Evolutionary conservation across 2,113 vertebrate genomes (phyloP).

Genomic region (Eulemur rufifrons): DNA sequence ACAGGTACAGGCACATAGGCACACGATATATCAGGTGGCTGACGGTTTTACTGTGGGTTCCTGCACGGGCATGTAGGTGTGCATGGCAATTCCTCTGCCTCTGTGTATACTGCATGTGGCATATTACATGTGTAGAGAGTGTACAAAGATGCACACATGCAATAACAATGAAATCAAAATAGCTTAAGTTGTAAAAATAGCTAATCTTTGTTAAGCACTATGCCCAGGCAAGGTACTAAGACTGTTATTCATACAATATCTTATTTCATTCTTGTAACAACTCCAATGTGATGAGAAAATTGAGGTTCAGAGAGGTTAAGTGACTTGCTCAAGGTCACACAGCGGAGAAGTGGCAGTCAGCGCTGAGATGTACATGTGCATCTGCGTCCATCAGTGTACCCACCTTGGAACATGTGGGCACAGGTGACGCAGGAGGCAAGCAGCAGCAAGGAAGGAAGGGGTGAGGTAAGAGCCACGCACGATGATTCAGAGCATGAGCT

Average conservation of each 20-base stretch:
- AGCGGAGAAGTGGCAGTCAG: not conserved
- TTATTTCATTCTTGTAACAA: not conserved
- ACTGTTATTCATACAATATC: not conserved
- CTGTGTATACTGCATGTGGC: not conserved
- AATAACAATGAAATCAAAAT: not conserved
- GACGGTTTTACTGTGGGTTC: not conserved
- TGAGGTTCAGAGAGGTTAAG: not conserved
- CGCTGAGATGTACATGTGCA: not conserved
- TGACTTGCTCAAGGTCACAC: not conserved
- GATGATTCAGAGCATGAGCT: not conserved
- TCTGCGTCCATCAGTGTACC: not conserved
- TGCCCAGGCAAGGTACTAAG: not conserved
- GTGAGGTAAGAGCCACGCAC: not conserved
- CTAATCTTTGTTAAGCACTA: not conserved
- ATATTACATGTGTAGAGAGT: not conserved
- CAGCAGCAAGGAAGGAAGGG: not conserved
- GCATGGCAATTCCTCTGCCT: not conserved
- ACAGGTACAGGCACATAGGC: not conserved
- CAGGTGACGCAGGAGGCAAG: not conserved
- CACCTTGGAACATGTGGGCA: not conserved
- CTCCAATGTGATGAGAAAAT: not conserved
- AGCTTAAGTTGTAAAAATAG: not conserved
- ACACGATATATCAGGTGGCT: not conserved
- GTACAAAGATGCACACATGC: not conserved
- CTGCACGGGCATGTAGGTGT: not conserved